Evolutionary conservation across 2,888 invertebrate species (phyloP), one percentile per base, ranked within the genome.

Genomic region (Globia sparganii): DNA sequence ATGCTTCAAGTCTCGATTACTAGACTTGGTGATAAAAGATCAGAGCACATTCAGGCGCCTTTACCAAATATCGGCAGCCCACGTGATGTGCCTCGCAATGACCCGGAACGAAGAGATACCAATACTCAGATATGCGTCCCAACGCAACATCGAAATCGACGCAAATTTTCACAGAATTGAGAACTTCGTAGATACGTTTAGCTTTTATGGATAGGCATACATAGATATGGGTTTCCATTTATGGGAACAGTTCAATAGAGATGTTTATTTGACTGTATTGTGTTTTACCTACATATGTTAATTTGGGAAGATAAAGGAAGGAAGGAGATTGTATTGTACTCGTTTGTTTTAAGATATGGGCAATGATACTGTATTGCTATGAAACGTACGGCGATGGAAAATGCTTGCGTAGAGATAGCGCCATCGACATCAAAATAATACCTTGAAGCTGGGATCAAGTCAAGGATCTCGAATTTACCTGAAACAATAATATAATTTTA

Each of bases 191-290:
- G 4, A 21, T 43, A 59, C 65, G 18, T 34, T 56, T 31, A 11
- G 31, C 15, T 28, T 69, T 66, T 34, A 56, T 78, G 34, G 34
- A n/a, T 46, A 18, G 34, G 15, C 37, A n/a, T 40, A 43, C 15
- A 53, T 13, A 79, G 11, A 21, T 46, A 34, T 28, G 11, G 37
- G 56, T 71, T 67, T 49, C 40, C 40, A 34, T 62, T 49, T 56
- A 61, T 15, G 11, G 28, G 13, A 62, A 79, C 34, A 15, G 15
- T 43, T 79, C 62, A 46, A 79, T 78, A 49, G 53, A 13, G 15
- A 46, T 66, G 34, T 77, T 65, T 62, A 84, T 69, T 69, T 65
- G 84, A 61, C 78, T 68, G 83, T 58, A 69, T 64, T 83, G 49
- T 58, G 40, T 59, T 75, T 46, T 56, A 21, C 43, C 28, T 56